Evolutionary conservation across 1,140 invertebrate genomes (phyloP).

Genomic region (Acromyrmex heyeri): DNA sequence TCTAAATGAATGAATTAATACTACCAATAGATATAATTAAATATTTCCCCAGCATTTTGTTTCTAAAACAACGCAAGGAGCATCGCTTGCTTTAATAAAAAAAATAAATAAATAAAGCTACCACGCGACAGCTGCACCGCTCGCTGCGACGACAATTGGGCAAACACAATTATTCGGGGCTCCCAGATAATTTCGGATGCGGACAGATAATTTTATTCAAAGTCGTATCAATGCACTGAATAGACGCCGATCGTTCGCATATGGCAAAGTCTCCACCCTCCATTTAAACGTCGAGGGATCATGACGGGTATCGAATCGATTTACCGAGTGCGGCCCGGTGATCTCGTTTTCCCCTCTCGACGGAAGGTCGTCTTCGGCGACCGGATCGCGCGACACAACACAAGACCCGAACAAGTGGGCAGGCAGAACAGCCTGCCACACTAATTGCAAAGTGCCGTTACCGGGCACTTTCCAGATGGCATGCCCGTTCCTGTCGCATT

Average conservation of each 20-base stretch:
- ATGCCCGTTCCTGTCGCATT: slow-evolving; percentile 74
- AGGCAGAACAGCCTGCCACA: slow-evolving; percentile 52
- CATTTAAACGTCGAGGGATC: neutral
- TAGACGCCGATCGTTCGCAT: slow-evolving; percentile 33
- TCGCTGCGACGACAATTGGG: slow-evolving; percentile 42
- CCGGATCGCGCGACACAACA: slow-evolving; percentile 58
- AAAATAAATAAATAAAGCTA: too few relatives aligned
- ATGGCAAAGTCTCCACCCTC: slow-evolving; percentile 29
- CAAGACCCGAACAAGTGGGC: slow-evolving; percentile 57
- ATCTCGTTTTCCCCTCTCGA: slow-evolving; percentile 69
- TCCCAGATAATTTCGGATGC: slow-evolving; percentile 37
- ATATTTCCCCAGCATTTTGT: slow-evolving; percentile 5
- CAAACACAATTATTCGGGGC: slow-evolving; percentile 46
- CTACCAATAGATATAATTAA: slow-evolving; percentile 18
- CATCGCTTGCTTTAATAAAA: neutral
- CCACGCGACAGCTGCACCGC: slow-evolving; percentile 38
- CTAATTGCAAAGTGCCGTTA: slow-evolving; percentile 80
- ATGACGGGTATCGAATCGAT: slow-evolving; percentile 32
- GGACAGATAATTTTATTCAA: slow-evolving; percentile 20
- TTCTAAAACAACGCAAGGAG: neutral
- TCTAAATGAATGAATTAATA: neutral
- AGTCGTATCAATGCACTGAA: neutral
- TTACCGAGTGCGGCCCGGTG: slow-evolving; percentile 42
- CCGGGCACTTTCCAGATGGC: slow-evolving; percentile 78
- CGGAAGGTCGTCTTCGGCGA: slow-evolving; percentile 71